Conservation (phyloP, 2,888 invertebrate genomes). For the Ernsta delagoae region DNA sequence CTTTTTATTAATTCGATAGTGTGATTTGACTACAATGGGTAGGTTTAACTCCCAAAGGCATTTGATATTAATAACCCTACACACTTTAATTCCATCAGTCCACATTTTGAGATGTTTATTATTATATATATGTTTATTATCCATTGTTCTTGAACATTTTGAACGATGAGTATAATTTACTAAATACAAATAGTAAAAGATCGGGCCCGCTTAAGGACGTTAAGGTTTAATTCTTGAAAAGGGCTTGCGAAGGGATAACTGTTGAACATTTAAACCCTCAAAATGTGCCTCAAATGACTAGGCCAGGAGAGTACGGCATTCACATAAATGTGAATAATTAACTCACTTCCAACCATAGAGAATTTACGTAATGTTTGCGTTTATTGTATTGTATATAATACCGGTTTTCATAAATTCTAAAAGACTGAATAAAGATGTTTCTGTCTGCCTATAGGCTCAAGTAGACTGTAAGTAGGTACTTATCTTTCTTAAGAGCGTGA, state of each 20-base stretch:
- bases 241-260: slow-evolving; percentile 8
- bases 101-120: no score
- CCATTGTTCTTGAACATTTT: no score
- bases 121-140: no score
- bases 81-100: no score
- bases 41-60: no score
- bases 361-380: slow-evolving; percentile 6
- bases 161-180: no score
- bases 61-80: no score
- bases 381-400: not conserved
- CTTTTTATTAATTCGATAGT: no score
- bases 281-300: slow-evolving; percentile 28
- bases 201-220: not conserved
- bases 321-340: slow-evolving; percentile 35
- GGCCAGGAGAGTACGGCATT: slow-evolving; percentile 9
- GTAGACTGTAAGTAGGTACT: no score
- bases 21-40: no score
- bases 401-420: not conserved
- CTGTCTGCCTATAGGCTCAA: not conserved
- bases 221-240: slow-evolving; percentile 20
- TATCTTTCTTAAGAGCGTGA: no score
- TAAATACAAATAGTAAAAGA: slow-evolving; percentile 2
- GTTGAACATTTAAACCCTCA: slow-evolving; percentile 23
- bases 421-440: not conserved
- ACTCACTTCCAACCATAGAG: slow-evolving; percentile 16